These are phyloP conservation scores for Pachyuromys duprasi DNA, from an alignment of 2,797 vertebrate species.

Conservation along the genomic window DNA sequence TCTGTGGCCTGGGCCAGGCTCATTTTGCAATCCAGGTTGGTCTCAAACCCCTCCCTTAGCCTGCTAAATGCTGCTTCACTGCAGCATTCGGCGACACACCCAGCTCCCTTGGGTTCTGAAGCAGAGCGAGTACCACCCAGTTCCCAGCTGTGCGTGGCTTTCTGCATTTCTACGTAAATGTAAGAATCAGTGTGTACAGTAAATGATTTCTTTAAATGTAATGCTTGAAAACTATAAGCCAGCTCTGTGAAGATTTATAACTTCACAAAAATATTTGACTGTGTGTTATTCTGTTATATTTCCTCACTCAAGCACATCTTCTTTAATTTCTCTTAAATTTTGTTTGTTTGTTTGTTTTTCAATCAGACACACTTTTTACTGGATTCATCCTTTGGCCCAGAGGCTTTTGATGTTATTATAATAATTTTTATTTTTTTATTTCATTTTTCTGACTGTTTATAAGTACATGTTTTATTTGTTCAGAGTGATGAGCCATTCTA, in stretches of 20 bases:
- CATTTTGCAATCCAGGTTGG: not conserved
- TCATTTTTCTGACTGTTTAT: not conserved
- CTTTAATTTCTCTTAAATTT: not conserved
- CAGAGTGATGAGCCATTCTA: not conserved
- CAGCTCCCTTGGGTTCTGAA: not conserved
- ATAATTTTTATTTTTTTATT: not conserved
- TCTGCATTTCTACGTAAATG: not conserved
- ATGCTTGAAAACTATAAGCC: not conserved
- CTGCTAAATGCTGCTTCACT: not conserved
- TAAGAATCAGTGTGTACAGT: not conserved
- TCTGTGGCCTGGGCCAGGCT: not conserved
- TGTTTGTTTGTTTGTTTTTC: not conserved
- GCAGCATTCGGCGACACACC: not conserved
- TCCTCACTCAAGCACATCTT: not conserved
- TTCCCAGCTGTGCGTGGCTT: not conserved
- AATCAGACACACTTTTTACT: not conserved
- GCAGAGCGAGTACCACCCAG: accelerated
- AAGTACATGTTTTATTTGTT: not conserved
- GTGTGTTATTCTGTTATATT: not conserved
- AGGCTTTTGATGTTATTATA: not conserved
- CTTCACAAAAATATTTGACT: not conserved
- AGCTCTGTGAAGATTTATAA: not conserved
- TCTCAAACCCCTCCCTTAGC: not conserved
- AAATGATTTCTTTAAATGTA: not conserved
- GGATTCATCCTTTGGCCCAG: not conserved